Evolutionary conservation across 2,113 vertebrate species (phyloP).

Genomic region (Salvelinus alpinus): DNA sequence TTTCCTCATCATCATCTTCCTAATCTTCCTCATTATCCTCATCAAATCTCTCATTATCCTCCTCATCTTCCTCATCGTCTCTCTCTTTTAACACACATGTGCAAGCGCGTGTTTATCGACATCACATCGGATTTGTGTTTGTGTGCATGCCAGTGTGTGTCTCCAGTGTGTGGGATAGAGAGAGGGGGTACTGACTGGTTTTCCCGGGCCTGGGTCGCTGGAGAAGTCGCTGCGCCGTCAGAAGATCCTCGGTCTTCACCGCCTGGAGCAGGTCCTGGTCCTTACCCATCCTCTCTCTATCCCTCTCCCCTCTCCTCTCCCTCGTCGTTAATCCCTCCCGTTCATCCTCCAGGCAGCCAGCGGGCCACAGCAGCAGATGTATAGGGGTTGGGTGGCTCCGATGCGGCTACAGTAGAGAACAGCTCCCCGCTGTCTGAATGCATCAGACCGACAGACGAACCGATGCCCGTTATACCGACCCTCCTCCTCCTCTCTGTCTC

Average conservation of each 20-base stretch:
- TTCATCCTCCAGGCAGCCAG: constrained; percentile 64
- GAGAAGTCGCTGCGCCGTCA: constrained; percentile 90
- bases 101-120: constrained; percentile 47
- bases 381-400: constrained; percentile 42
- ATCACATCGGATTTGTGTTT: constrained; percentile 32
- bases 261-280: constrained; percentile 97
- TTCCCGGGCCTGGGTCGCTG: constrained; percentile 94
- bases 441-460: not conserved
- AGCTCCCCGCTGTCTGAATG: not conserved
- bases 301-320: constrained; percentile 45
- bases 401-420: constrained; percentile 42
- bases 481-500: not conserved
- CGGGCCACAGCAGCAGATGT: constrained; percentile 58
- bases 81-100: constrained; percentile 22
- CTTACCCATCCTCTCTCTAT: constrained; percentile 85
- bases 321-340: constrained; percentile 64
- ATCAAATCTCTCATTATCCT: too few species aligned
- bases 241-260: constrained; percentile 93
- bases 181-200: constrained; percentile 84
- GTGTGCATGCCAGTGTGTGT: constrained; percentile 6
- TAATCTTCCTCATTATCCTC: not conserved
- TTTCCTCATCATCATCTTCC: too few species aligned
- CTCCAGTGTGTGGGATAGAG: not conserved
- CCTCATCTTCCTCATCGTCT: too few species aligned
- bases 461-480: not conserved